Conservation (phyloP, 2,113 vertebrate genomes). For the Proteles cristata region DNA sequence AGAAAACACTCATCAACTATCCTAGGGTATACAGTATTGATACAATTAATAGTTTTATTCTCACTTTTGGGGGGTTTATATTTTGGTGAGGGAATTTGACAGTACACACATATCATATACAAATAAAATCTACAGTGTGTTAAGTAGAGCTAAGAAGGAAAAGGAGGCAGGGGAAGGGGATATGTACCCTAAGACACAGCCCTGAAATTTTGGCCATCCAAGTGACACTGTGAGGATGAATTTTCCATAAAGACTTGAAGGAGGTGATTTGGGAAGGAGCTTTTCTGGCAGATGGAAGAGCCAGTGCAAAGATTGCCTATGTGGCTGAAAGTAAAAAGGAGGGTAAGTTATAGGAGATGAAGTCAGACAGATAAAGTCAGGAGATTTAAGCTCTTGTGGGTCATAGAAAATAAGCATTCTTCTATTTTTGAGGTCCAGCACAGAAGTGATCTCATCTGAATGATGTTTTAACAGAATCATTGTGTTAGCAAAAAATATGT, state of each 20-base stretch:
- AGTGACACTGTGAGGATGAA: neutral
- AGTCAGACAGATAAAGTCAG: neutral
- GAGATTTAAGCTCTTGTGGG: neutral
- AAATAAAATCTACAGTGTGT: neutral
- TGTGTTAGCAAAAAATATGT: neutral
- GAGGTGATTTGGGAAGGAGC: neutral
- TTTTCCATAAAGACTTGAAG: neutral
- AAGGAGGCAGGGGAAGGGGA: neutral
- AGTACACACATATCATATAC: neutral
- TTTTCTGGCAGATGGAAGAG: neutral
- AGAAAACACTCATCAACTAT: neutral
- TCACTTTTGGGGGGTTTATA: neutral
- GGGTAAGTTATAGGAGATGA: neutral
- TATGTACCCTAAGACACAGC: neutral
- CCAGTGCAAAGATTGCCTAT: neutral
- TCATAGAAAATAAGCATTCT: neutral
- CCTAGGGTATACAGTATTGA: neutral
- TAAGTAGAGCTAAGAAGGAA: neutral
- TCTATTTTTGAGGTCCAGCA: neutral
- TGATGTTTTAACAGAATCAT: neutral
- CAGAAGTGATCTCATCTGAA: neutral
- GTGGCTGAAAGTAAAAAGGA: neutral
- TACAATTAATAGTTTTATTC: neutral
- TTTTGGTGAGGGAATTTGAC: conserved; percentile 19
- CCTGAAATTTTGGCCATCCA: neutral